phyloP scores from a whole-genome alignment of 2,113 vertebrate genomes.

The Lonchura striata region DNA sequence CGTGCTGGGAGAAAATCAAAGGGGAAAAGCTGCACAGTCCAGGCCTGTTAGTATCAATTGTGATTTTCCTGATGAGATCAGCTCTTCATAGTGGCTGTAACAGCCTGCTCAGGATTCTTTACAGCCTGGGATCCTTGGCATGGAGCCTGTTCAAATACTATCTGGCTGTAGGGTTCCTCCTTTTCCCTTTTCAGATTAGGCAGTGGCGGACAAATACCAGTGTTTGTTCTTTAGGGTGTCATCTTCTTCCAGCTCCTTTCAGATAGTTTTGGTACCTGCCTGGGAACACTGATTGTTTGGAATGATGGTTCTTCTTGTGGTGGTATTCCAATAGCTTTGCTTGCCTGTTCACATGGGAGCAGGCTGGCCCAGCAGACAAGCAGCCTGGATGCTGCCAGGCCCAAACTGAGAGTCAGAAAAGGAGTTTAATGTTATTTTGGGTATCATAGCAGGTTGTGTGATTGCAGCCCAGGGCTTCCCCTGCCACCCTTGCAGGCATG shows the following conservation, averaged over 20 bases:
- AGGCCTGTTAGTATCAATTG: neutral
- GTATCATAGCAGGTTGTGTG: neutral
- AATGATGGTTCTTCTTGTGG: neutral
- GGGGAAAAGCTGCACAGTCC: neutral
- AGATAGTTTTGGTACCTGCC: neutral
- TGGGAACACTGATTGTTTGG: neutral
- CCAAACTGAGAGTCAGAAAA: neutral
- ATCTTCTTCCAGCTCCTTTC: neutral
- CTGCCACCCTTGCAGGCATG: neutral
- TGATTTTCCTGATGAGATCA: neutral
- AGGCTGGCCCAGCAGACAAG: neutral
- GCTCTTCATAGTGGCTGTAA: neutral
- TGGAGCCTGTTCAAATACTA: neutral
- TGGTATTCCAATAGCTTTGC: neutral
- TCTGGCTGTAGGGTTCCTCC: neutral
- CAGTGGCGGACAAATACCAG: neutral
- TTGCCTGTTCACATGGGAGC: fast-evolving
- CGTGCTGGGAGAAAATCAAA: fast-evolving
- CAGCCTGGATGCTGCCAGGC: neutral
- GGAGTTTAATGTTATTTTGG: neutral
- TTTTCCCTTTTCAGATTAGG: neutral
- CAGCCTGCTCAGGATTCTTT: neutral
- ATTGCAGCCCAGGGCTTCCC: neutral
- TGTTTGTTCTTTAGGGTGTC: neutral
- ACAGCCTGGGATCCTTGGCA: neutral